Base-by-base conservation (phyloP, 2,797 vertebrate species). In the Holocentrus rufus region DNA sequence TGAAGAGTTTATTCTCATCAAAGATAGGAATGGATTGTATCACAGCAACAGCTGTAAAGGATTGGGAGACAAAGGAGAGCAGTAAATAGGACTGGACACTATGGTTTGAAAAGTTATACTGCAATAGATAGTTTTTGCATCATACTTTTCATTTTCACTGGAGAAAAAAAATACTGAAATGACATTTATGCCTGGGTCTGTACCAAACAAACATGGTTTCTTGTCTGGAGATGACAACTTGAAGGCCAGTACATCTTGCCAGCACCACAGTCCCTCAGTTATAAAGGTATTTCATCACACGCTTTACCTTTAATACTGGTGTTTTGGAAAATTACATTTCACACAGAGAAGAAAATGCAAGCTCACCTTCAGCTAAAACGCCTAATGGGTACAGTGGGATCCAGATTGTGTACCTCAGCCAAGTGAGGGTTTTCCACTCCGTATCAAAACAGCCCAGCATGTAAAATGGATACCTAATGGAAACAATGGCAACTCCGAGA, bases 331-430 rank as follows among this genome's bases (percentile, higher is more conserved):
- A 31, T 30, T 57, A 25, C 11, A 11, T 57, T 47, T 22, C 1
- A 20, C 13, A 42, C 13, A 49, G 11, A 49, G 11, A 69, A 7
- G 18, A 52, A n/a, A 79, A 64, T 9, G 14, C 9, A 54, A 56
- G 69, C 88, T 27, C 92, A 98, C 98, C 97, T 96, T 99, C 98
- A 83, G 96, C 93, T 84, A 98, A 74, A 56, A 91, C 93, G 39
- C 97, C 97, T 22, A 99, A 85, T 3, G 98, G 98, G 78, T 98
- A 99, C 3, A 96, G 58, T 6, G 97, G 98, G 47, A 99, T 98
- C 97, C 97, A 99, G 83, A 95, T 59, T 11, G 94, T 96, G 90
- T 99, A 98, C 7, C 96, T 94, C 68, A 99, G 93, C 98, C 98
- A 99, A 0, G 96, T 99, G 23, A 99, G 94, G 22, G 92, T 88